Evolutionary conservation across 2,888 invertebrate species (phyloP).

Genomic region (Gari tellinella): DNA sequence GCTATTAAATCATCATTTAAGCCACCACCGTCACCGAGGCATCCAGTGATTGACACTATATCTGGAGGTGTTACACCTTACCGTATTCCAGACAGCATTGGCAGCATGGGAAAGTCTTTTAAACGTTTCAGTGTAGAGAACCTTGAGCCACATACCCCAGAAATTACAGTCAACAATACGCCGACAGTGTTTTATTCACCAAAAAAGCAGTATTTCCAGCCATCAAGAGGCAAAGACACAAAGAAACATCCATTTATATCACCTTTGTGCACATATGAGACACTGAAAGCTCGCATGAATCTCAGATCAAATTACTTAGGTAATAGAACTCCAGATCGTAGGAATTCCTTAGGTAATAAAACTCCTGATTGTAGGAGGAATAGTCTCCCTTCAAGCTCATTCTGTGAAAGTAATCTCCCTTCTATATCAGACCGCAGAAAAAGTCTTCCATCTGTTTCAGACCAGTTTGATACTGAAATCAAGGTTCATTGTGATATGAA

Average conservation of each 20-base stretch:
- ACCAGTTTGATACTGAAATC: conserved; percentile 33
- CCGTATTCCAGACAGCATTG: conserved; percentile 6
- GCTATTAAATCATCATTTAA: conserved; percentile 52
- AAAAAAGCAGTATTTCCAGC: neutral
- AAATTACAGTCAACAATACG: conserved; percentile 44
- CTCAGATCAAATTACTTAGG: conserved; percentile 9
- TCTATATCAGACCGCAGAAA: too few relatives aligned
- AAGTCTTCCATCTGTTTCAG: conserved; percentile 43
- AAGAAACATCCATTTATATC: conserved; percentile 5
- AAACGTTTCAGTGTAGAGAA: conserved; percentile 29
- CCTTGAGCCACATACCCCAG: conserved; percentile 37
- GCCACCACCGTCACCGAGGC: conserved; percentile 26
- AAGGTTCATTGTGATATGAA: conserved; percentile 27
- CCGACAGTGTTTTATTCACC: conserved; percentile 22
- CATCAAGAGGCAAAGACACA: neutral
- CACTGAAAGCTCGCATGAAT: conserved; percentile 19
- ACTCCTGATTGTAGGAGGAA: too few relatives aligned
- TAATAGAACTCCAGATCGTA: too few relatives aligned
- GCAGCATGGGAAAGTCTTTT: conserved; percentile 1
- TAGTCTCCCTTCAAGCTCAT: too few relatives aligned
- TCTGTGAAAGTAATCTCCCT: too few relatives aligned
- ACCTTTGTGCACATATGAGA: conserved; percentile 23
- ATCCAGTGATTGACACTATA: conserved; percentile 19
- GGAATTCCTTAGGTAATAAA: too few relatives aligned
- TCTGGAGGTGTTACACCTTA: conserved; percentile 9